A percentile compares a stretch with the other conserved stretches of the same genome.
These are phyloP conservation scores for Drosophila mercatorum DNA, from an alignment of 2,888 invertebrate genomes.

Conservation along the genomic window DNA sequence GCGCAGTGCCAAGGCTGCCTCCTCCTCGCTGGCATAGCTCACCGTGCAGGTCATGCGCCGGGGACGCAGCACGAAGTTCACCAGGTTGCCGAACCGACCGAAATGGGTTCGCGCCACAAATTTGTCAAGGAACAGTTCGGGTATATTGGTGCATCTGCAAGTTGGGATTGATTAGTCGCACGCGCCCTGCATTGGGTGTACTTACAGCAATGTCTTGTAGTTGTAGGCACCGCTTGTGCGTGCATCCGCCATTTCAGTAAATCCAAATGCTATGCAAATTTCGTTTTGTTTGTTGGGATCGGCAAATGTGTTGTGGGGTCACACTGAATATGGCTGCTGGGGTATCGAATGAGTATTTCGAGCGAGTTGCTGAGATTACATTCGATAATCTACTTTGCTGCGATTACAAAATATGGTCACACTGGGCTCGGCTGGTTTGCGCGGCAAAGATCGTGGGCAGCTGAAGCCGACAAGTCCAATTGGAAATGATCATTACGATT, in stretches of 20 bases:
- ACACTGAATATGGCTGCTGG: not conserved
- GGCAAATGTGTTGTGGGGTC: not conserved
- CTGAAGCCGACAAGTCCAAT: not conserved
- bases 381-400: not conserved
- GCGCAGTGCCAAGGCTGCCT: constrained; percentile 87
- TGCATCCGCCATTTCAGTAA: constrained; percentile 40
- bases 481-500: not conserved
- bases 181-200: not conserved
- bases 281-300: not conserved
- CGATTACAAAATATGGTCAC: not conserved
- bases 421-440: not conserved
- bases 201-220: constrained; percentile 63
- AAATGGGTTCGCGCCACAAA: constrained; percentile 88
- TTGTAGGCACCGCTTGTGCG: constrained; percentile 36
- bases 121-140: constrained; percentile 87
- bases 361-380: not conserved
- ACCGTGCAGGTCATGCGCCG: constrained; percentile 88
- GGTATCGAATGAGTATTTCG: not conserved
- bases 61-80: constrained; percentile 88
- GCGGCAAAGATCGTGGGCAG: not conserved
- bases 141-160: constrained; percentile 87
- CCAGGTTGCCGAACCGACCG: constrained; percentile 89
- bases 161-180: not conserved
- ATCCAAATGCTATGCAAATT: not conserved
- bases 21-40: constrained; percentile 88